Evolutionary conservation across 2,888 invertebrate species (phyloP).

Genomic region (Sinohyriopsis cumingii): DNA sequence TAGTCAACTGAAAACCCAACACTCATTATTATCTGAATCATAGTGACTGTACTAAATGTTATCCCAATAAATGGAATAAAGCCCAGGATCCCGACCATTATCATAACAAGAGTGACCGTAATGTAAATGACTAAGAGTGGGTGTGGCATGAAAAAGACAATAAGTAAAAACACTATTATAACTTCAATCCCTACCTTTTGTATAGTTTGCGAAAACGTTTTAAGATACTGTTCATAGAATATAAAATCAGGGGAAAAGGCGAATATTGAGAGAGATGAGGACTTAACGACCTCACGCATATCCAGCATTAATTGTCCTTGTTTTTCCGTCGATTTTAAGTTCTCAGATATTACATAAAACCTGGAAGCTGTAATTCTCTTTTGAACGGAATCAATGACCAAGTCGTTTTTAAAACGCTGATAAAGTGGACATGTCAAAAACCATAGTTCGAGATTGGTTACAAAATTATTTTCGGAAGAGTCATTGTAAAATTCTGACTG

Average conservation of each 20-base stretch:
- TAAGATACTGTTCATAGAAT: conserved; percentile 61
- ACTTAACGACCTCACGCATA: conserved; percentile 49
- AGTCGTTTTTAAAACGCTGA: conserved; percentile 21
- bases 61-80: conserved; percentile 42
- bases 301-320: conserved; percentile 53
- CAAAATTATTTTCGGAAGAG: conserved; percentile 5
- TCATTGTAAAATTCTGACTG: conserved; percentile 3
- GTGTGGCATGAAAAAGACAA: conserved; percentile 61
- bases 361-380: conserved; percentile 69
- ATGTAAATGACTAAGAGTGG: conserved; percentile 55
- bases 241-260: conserved; percentile 56
- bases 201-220: conserved; percentile 57
- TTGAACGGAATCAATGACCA: conserved; percentile 7
- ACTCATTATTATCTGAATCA: conserved; percentile 64
- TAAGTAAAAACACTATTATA: conserved; percentile 57
- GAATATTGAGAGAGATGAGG: conserved; percentile 39
- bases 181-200: conserved; percentile 59
- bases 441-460: not conserved
- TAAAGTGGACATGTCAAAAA: conserved; percentile 9
- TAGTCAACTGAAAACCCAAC: conserved; percentile 65
- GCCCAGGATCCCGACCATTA: conserved; percentile 60
- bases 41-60: conserved; percentile 60
- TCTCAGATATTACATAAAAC: conserved; percentile 89
- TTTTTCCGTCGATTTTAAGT: conserved; percentile 83
- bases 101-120: conserved; percentile 55